A percentile compares a stretch with the other conserved stretches of the same genome.
These are phyloP conservation scores for Clarias magur DNA, from an alignment of 2,113 vertebrate genomes.

Conservation along the genomic window DNA sequence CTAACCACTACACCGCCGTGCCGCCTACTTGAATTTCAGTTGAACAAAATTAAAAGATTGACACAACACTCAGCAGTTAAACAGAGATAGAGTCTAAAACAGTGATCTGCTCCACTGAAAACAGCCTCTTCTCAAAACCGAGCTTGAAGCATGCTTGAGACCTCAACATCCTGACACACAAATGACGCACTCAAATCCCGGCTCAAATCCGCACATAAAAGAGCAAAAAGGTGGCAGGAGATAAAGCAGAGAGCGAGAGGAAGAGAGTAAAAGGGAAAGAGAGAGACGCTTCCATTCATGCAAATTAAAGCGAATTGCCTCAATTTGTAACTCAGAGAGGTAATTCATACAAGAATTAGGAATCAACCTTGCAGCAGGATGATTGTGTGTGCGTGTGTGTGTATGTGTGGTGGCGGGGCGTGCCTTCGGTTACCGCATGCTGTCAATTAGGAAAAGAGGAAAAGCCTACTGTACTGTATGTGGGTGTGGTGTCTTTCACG, in stretches of 20 bases:
- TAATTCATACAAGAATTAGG: constrained; percentile 55
- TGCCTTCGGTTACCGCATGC: constrained; percentile 5
- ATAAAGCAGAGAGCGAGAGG: constrained; percentile 15
- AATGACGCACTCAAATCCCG: constrained; percentile 53
- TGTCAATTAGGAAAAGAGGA: constrained; percentile 33
- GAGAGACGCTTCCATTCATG: constrained; percentile 19
- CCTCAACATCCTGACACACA: constrained; percentile 56
- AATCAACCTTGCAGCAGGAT: constrained; percentile 44
- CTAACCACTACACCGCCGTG: no score
- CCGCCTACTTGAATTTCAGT: not conserved
- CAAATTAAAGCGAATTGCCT: constrained; percentile 40
- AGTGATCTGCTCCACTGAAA: constrained; percentile 61
- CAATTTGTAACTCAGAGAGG: constrained; percentile 27
- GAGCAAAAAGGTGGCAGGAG: constrained; percentile 39
- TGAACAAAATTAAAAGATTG: not conserved
- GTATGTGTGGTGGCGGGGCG: constrained; percentile 14
- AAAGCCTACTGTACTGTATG: constrained; percentile 25
- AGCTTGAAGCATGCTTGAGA: constrained; percentile 62
- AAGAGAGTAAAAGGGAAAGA: constrained; percentile 37
- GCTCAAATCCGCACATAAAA: constrained; percentile 45
- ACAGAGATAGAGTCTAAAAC: constrained; percentile 37
- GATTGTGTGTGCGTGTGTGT: constrained; percentile 40
- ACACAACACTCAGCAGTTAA: constrained; percentile 2
- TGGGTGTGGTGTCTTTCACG: constrained; percentile 25
- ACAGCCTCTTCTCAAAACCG: constrained; percentile 59